These are phyloP conservation scores for Leptoteleia sp. DNA, from an alignment of 1,140 invertebrate species.

Conservation along the genomic window DNA sequence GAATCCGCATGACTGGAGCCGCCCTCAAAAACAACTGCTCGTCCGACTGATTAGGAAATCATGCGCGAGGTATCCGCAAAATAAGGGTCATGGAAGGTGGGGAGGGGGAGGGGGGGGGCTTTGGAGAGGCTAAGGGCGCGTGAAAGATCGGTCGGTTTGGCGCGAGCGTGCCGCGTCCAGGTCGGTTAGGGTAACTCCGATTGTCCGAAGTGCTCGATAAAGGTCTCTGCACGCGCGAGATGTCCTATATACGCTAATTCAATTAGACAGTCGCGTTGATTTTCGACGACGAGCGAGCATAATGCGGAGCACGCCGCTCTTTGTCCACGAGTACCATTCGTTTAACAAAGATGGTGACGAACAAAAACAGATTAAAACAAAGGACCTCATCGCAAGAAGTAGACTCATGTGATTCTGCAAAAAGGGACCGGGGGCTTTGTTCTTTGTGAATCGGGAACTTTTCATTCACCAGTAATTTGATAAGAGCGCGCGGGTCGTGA, in stretches of 20 bases:
- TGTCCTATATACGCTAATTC: conserved; percentile 58
- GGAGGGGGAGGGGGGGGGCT: too few species aligned
- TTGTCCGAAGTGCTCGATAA: conserved; percentile 36
- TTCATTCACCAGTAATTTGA: conserved; percentile 57
- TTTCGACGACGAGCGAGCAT: conserved; percentile 55
- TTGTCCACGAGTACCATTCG: conserved; percentile 54
- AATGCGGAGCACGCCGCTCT: conserved; percentile 45
- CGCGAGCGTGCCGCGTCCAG: conserved; percentile 24
- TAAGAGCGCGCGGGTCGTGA: conserved; percentile 53
- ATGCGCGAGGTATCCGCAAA: conserved; percentile 2
- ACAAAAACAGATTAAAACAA: conserved; percentile 67
- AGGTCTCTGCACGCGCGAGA: conserved; percentile 32
- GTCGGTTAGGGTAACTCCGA: conserved; percentile 15
- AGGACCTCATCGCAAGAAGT: conserved; percentile 47
- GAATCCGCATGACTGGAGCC: neutral
- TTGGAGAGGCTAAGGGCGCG: neutral
- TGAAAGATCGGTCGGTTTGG: conserved; percentile 9
- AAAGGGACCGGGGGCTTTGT: conserved; percentile 45
- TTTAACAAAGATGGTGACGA: conserved; percentile 63
- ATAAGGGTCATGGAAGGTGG: conserved; percentile 18
- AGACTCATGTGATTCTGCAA: conserved; percentile 53
- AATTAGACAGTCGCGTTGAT: conserved; percentile 61
- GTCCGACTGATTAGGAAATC: conserved; percentile 13
- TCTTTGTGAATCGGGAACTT: conserved; percentile 62
- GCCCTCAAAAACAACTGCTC: conserved; percentile 9